phyloP scores from a whole-genome alignment of 1,140 invertebrate genomes.

The Aphis craccivora region DNA sequence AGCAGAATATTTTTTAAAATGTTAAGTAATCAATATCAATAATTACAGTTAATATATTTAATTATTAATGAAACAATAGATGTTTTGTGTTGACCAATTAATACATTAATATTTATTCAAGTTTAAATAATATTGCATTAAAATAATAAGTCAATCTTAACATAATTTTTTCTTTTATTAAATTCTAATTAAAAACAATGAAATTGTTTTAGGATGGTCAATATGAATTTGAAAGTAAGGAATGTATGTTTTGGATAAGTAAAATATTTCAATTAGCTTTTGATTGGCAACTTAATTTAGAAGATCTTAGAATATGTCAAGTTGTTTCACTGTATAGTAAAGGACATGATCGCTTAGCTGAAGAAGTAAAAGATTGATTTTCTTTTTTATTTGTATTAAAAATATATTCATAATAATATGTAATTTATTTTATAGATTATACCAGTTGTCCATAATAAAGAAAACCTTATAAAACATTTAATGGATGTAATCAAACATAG shows the following conservation, averaged over 20 bases:
- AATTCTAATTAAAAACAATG: not conserved
- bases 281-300: conserved; percentile 81
- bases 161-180: not conserved
- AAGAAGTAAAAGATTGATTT: conserved; percentile 68
- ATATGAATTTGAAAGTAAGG: conserved; percentile 51
- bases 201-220: conserved; percentile 17
- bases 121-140: not conserved
- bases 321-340: conserved; percentile 78
- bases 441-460: conserved; percentile 30
- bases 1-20: not conserved
- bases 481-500: conserved; percentile 33
- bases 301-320: conserved; percentile 79
- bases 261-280: conserved; percentile 75
- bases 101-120: not conserved
- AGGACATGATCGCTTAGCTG: conserved; percentile 79
- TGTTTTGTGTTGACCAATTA: not conserved
- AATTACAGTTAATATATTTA: not conserved
- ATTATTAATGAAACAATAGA: not conserved
- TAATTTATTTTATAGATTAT: conserved; percentile 40
- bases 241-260: conserved; percentile 70
- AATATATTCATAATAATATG: not conserved
- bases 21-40: not conserved
- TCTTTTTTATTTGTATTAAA: not conserved
- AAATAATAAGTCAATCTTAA: not conserved
- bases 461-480: conserved; percentile 35